Conservation (phyloP, 2,113 vertebrate species). For the Chauna torquata region DNA sequence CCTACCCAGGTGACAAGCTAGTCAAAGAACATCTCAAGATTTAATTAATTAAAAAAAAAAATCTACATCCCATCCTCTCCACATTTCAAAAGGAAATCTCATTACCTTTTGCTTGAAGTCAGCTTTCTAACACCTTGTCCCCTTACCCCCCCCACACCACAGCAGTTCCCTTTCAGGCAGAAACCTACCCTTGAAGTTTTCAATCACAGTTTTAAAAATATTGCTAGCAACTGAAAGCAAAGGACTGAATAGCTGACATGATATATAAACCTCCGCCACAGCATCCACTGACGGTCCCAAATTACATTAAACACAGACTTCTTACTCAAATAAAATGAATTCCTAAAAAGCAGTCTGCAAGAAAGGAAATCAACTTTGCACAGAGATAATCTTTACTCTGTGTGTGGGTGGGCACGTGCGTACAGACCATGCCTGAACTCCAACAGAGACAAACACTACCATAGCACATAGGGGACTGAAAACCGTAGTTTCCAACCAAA, state of each 20-base stretch:
- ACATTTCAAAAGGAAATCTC: background rate
- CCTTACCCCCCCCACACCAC: background rate
- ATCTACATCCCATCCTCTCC: background rate
- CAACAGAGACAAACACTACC: constrained; percentile 26
- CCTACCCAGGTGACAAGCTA: background rate
- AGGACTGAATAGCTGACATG: background rate
- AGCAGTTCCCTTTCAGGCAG: background rate
- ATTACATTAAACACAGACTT: background rate
- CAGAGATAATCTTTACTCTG: background rate
- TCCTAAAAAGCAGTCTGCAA: constrained; percentile 25
- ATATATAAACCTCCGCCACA: background rate
- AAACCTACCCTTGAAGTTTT: background rate
- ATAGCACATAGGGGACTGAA: background rate
- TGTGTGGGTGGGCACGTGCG: background rate
- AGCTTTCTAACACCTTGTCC: background rate
- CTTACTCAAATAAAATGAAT: background rate
- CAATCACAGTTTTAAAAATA: background rate
- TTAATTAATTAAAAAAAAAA: background rate
- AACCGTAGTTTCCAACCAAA: background rate
- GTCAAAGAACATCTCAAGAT: background rate
- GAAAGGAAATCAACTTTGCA: background rate
- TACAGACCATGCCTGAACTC: constrained; percentile 7
- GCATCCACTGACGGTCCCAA: background rate
- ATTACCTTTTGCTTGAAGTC: background rate
- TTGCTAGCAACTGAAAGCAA: background rate